Base-by-base conservation (phyloP, 2,888 invertebrate genomes). In the Polietes domitor region DNA sequence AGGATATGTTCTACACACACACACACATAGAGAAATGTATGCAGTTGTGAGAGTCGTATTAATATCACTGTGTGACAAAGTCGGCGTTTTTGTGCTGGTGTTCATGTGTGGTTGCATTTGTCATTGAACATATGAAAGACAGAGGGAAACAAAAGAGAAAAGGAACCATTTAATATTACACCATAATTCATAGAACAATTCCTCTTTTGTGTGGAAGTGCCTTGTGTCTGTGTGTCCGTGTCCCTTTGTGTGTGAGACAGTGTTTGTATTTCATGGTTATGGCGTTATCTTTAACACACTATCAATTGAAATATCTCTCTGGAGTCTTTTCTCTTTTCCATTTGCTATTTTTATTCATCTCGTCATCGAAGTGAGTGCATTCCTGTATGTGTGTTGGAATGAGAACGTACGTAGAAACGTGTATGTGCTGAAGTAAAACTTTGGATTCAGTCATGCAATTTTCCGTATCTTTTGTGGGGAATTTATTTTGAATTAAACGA, bases 231-330 rank as follows among this genome's bases (percentile, higher is more conserved):
- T 21, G 21, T 53, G 61, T 58, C 10, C n/a, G 15, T 65, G 19
- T 55, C 7, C 53, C 12, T 58, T 24, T 10, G 43, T 43, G 12
- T 41, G 26, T 77, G 26, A 58, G 58, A 5, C 43, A 26, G 15
- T 41, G 24, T 21, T 21, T 65, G 17, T 58, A 68, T 74, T 82
- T 74, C 71, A 75, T 61, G 53, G 70, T 77, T 82, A 74, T 75
- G 70, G 74, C 63, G 47, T 75, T 82, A 74, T 77, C 74, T 82
- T 53, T 63, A 50, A 77, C 74, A 81, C 80, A 82, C 53, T 71
- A 74, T 77, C 74, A 74, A 78, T 74, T 75, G 70, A 82, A 82
- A 77, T 77, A 74, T 82, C 41, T 77, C 82, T 77, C 77, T 74
- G 6, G 73, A 63, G 74, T 75, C 55, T 47, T 70, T 74, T 75